These are phyloP conservation scores for Cuniculus paca DNA, from an alignment of 2,797 vertebrate genomes.

Conservation along the genomic window DNA sequence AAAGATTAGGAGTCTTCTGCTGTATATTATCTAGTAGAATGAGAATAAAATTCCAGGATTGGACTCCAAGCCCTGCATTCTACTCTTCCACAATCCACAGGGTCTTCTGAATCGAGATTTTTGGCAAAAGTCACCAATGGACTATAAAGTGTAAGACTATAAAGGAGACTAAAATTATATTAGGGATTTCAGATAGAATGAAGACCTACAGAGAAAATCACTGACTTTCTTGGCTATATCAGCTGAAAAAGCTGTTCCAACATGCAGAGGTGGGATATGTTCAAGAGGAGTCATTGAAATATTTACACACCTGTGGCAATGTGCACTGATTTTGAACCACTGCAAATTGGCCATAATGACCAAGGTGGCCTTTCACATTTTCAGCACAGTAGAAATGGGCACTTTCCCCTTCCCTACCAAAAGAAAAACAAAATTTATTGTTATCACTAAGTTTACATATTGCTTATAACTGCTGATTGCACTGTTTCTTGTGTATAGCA, in stretches of 20 bases:
- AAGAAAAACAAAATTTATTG: constrained; percentile 36
- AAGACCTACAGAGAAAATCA: background rate
- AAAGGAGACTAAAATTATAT: background rate
- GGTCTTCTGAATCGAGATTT: background rate
- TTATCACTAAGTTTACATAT: background rate
- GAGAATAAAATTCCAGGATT: background rate
- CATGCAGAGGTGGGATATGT: background rate
- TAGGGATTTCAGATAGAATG: background rate
- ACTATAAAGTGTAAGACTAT: background rate
- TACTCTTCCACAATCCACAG: background rate
- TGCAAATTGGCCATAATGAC: background rate
- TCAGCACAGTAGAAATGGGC: background rate
- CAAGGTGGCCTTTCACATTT: background rate
- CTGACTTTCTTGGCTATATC: background rate
- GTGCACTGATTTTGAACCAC: background rate
- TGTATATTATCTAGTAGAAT: background rate
- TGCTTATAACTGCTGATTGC: constrained; percentile 25
- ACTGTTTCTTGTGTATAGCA: background rate
- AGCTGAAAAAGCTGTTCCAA: background rate
- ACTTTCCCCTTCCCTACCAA: background rate
- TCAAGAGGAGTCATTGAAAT: background rate
- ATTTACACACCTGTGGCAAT: background rate
- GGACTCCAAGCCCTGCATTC: background rate
- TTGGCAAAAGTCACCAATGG: background rate
- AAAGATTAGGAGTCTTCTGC: background rate